These are phyloP conservation scores for Xylota sylvarum DNA, from an alignment of 2,888 invertebrate genomes.

Conservation along the genomic window DNA sequence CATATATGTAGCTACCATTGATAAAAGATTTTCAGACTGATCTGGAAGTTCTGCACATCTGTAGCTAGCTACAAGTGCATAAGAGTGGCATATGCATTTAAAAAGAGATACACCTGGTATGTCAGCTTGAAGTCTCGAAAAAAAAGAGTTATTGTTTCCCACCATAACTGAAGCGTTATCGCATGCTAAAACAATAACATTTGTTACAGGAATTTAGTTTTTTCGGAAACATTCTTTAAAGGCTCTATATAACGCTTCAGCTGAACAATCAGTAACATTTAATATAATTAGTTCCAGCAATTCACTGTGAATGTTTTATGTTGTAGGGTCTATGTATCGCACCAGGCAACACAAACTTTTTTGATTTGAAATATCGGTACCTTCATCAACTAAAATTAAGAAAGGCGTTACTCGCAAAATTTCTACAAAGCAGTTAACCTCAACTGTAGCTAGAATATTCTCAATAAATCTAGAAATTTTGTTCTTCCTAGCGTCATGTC, in stretches of 20 bases:
- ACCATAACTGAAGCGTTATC: slow-evolving; percentile 12
- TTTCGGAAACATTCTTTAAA: slow-evolving; percentile 1
- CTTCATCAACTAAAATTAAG: slow-evolving; percentile 11
- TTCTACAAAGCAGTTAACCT: no score
- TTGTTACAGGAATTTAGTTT: slow-evolving; percentile 6
- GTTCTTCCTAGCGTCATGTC: no score
- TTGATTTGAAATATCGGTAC: slow-evolving; percentile 3
- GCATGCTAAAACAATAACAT: slow-evolving; percentile 11
- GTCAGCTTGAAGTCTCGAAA: slow-evolving; percentile 1
- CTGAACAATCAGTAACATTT: no score
- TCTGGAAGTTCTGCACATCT: no score
- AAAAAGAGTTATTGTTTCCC: background rate
- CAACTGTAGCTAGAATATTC: no score
- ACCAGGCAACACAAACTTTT: slow-evolving; percentile 8
- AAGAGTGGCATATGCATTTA: no score
- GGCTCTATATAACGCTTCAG: background rate
- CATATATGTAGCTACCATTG: slow-evolving; percentile 1
- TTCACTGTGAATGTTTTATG: background rate
- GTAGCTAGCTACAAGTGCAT: background rate
- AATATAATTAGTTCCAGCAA: no score
- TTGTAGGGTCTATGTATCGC: slow-evolving; percentile 1
- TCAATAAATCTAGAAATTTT: no score
- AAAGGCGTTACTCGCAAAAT: no score
- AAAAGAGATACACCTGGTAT: background rate
- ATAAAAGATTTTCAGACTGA: background rate